Conservation (phyloP, 2,888 invertebrate genomes). For the Urechis unicinctus region DNA sequence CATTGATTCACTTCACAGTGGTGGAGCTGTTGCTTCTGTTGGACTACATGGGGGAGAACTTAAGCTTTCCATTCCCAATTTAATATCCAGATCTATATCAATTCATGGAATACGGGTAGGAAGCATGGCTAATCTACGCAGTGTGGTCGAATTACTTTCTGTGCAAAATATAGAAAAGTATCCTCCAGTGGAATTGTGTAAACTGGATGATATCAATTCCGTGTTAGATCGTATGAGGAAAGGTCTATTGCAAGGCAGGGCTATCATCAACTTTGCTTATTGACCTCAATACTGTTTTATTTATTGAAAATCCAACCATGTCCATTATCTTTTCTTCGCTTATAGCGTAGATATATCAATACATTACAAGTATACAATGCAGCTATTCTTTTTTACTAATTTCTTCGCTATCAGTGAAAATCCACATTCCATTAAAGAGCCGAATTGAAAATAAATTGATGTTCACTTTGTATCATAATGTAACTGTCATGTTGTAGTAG, state of each 20-base stretch:
- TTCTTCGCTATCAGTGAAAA: too few relatives aligned
- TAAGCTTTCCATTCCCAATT: slow-evolving; percentile 1
- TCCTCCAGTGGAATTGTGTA: slow-evolving; percentile 6
- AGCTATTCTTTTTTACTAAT: too few relatives aligned
- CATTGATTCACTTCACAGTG: slow-evolving; percentile 8
- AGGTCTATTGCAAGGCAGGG: slow-evolving; percentile 8
- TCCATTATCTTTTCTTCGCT: too few relatives aligned
- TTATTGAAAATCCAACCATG: too few relatives aligned
- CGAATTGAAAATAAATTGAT: too few relatives aligned
- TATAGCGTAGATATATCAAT: too few relatives aligned
- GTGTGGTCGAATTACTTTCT: slow-evolving; percentile 10
- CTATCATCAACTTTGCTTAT: too few relatives aligned
- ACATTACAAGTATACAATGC: too few relatives aligned
- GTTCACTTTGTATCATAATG: too few relatives aligned
- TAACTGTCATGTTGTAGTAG: too few relatives aligned
- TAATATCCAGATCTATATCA: slow-evolving; percentile 4
- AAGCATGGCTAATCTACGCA: not conserved
- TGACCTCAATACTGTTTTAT: too few relatives aligned
- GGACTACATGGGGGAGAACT: slow-evolving; percentile 9
- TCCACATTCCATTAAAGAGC: too few relatives aligned
- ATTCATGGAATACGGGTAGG: slow-evolving; percentile 9
- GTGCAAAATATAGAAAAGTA: slow-evolving; percentile 1
- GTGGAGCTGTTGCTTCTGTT: slow-evolving; percentile 8
- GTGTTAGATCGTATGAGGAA: slow-evolving; percentile 4
- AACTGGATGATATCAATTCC: slow-evolving; percentile 6